Evolutionary conservation across 2,888 invertebrate species (phyloP).

Genomic region (Campopleginae sp.): DNA sequence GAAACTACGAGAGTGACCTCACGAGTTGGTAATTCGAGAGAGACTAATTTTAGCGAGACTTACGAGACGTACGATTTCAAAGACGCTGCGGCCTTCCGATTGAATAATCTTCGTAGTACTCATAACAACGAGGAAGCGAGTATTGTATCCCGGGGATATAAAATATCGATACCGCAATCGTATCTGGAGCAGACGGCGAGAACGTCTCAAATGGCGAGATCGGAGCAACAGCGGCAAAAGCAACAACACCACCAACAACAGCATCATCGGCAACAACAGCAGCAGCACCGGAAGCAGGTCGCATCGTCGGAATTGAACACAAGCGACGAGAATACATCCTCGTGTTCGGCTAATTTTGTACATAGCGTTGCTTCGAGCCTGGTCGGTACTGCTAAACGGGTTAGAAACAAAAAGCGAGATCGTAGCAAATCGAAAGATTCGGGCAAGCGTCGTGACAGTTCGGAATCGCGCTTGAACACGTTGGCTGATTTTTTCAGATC

Average conservation of each 20-base stretch:
- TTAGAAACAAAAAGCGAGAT: conserved; percentile 80
- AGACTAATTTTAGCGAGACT: conserved; percentile 57
- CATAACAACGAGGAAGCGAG: conserved; percentile 68
- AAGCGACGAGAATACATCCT: conserved; percentile 47
- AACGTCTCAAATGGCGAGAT: conserved; percentile 21
- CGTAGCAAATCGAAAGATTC: conserved; percentile 82
- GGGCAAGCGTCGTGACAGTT: conserved; percentile 80
- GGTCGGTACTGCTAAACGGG: conserved; percentile 79
- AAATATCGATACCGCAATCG: conserved; percentile 49
- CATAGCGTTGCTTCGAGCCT: conserved; percentile 78
- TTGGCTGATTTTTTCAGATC: conserved; percentile 82
- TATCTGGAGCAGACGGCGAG: conserved; percentile 19
- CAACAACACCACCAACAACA: conserved; percentile 10
- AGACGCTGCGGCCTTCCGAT: conserved; percentile 53
- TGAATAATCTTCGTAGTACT: conserved; percentile 64
- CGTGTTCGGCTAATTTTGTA: conserved; percentile 74
- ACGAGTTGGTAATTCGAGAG: conserved; percentile 38
- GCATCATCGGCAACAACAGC: not conserved
- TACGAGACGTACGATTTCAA: conserved; percentile 66
- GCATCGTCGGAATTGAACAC: not conserved
- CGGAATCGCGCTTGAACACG: conserved; percentile 80
- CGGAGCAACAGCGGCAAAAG: conserved; percentile 18
- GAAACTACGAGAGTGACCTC: conserved; percentile 18
- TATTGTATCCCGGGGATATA: conserved; percentile 69
- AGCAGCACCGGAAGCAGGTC: not conserved